Base-by-base conservation (phyloP, 1,140 invertebrate species). In the Galleria mellonella region DNA sequence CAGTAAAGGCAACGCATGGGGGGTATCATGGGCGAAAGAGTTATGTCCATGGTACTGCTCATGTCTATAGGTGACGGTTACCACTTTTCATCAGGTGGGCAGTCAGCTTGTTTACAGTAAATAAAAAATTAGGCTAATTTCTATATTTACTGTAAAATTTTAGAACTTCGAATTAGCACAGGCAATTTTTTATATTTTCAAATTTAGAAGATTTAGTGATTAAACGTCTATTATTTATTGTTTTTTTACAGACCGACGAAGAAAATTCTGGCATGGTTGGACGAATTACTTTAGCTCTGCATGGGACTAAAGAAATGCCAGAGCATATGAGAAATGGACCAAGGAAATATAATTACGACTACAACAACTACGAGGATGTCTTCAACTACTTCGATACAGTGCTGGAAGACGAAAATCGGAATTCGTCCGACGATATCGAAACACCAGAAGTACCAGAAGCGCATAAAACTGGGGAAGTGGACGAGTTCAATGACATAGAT, bases 261-360 rank as follows among this genome's bases (percentile, higher is more conserved):
- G 53, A 48, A 7, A 91, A 92, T 52, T 58, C 53, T 11, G 93
- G 92, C 9, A 63, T 62, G 28, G 70, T 94, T 5, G 87, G 87
- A 23, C 68, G 86, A 35, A 73, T 90, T 1, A 86, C 65, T 13
- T 61, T 94, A 32, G 85, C 91, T 32, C 57, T 95, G 1, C 91
- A 94, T 61, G 94, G 94, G 13, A 94, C 92, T 0, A 86, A 85
- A 54, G 72, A 89, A 35, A 83, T 83, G 38, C 93, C 94, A 0
- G 50, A 65, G 8, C 90, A 94, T 51, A 89, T 91, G 74, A 70
- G 68, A 53, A 74, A 87, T 13, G 89, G 88, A 7, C 82, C 83
- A 0, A 86, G 88, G 61, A 83, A 83, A 46, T 91, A 91, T 57
- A 83, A 89, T 35, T 51, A 86, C 23, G 71, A 87, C 32, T 88